Evolutionary conservation across 2,113 vertebrate genomes (phyloP).

Genomic region (Agapornis roseicollis): DNA sequence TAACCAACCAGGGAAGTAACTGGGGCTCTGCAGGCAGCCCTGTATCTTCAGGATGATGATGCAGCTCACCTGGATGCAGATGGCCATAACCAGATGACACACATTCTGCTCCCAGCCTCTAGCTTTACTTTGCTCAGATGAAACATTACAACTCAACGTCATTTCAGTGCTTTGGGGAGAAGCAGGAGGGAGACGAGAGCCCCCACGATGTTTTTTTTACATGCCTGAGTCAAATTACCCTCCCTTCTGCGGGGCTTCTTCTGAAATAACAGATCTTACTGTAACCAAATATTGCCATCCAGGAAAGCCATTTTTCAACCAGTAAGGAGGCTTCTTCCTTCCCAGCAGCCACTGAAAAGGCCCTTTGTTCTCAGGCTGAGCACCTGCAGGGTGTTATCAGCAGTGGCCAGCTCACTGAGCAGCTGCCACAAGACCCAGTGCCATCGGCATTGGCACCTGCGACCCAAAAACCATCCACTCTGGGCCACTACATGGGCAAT

Average conservation of each 20-base stretch:
- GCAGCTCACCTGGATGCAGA: background rate
- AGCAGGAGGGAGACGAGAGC: background rate
- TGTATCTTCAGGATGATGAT: background rate
- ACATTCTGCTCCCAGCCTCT: background rate
- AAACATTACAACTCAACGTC: background rate
- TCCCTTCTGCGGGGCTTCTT: slow-evolving; percentile 67
- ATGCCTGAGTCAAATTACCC: slow-evolving; percentile 72
- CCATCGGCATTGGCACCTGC: background rate
- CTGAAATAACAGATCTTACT: slow-evolving; percentile 76
- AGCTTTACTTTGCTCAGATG: background rate
- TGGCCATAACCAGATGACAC: background rate
- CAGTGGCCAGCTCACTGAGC: background rate
- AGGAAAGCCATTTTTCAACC: slow-evolving; percentile 79
- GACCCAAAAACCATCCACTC: background rate
- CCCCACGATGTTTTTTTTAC: slow-evolving; percentile 48
- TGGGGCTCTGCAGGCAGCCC: background rate
- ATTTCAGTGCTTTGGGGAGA: background rate
- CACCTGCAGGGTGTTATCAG: slow-evolving; percentile 87
- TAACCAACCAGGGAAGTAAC: background rate
- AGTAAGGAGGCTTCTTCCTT: slow-evolving; percentile 79
- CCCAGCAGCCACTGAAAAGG: slow-evolving; percentile 86
- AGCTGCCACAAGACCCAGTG: slow-evolving; percentile 21
- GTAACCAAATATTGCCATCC: slow-evolving; percentile 82
- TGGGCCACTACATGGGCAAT: background rate
- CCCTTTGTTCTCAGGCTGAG: slow-evolving; percentile 84